Evolutionary conservation across 2,797 vertebrate species (phyloP).

Genomic region (Botia kubotai): DNA sequence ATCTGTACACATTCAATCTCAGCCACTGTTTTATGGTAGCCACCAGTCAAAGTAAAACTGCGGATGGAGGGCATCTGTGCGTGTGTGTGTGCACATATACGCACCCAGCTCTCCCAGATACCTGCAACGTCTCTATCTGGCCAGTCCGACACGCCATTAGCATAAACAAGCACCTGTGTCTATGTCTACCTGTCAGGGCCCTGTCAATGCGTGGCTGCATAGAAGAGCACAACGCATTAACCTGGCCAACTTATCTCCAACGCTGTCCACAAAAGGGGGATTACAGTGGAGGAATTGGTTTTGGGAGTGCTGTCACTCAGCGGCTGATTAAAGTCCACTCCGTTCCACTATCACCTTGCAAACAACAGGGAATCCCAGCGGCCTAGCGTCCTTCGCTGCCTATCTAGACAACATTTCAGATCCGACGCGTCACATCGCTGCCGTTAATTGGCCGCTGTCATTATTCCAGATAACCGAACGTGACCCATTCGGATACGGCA

Average conservation of each 20-base stretch:
- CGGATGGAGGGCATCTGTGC: background rate
- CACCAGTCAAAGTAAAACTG: slow-evolving; percentile 9
- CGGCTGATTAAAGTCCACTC: slow-evolving; percentile 61
- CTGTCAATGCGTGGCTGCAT: slow-evolving; percentile 60
- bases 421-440: slow-evolving; percentile 17
- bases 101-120: slow-evolving; percentile 28
- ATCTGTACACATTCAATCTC: background rate
- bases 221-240: slow-evolving; percentile 67
- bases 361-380: slow-evolving; percentile 66
- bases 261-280: slow-evolving; percentile 62
- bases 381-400: slow-evolving; percentile 51
- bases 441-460: slow-evolving; percentile 56
- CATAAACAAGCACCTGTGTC: slow-evolving; percentile 69
- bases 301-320: slow-evolving; percentile 67
- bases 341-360: slow-evolving; percentile 63
- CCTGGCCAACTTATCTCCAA: slow-evolving; percentile 65
- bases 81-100: background rate
- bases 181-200: slow-evolving; percentile 64
- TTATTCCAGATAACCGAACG: slow-evolving; percentile 54
- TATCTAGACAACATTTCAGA: slow-evolving; percentile 26
- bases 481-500: slow-evolving; percentile 49
- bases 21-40: background rate
- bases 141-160: slow-evolving; percentile 63
- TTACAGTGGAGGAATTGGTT: slow-evolving; percentile 66
- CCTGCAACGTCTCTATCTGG: slow-evolving; percentile 66